These are phyloP conservation scores for Neolamprologus kungweensis DNA, from an alignment of 2,113 vertebrate species.

Conservation along the genomic window DNA sequence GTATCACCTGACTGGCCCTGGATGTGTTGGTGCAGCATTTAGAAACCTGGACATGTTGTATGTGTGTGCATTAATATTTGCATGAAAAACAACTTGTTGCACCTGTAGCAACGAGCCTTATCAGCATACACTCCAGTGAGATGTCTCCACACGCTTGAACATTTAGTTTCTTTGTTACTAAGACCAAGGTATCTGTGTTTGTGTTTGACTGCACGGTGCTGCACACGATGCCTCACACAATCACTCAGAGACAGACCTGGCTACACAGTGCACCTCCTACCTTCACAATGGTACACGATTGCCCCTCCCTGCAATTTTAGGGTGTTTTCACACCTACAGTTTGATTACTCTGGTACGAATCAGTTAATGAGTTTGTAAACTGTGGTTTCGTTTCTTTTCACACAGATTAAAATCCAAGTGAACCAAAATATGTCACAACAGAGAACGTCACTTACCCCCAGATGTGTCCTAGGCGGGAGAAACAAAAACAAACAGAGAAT, in stretches of 20 bases:
- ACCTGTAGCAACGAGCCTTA: neutral
- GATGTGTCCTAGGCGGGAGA: no score
- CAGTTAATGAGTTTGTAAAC: neutral
- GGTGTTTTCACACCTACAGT: neutral
- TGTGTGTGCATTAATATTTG: neutral
- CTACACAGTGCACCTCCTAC: neutral
- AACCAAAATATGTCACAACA: fast-evolving
- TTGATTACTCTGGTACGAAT: neutral
- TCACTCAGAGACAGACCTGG: neutral
- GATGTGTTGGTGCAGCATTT: neutral
- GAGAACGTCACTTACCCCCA: fast-evolving
- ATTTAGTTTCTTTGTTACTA: neutral
- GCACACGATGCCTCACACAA: neutral
- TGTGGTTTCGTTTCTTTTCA: neutral
- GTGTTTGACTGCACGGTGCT: neutral
- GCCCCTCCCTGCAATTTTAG: neutral
- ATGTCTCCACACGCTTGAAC: neutral
- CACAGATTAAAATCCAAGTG: neutral
- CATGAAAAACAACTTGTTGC: neutral
- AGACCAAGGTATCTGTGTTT: neutral
- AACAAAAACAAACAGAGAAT: no score
- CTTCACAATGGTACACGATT: neutral
- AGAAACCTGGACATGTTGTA: neutral
- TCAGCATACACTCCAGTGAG: fast-evolving
- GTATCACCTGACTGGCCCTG: neutral